These are phyloP conservation scores for Antechinus stuartii DNA, from an alignment of 2,113 vertebrate genomes.

Conservation along the genomic window DNA sequence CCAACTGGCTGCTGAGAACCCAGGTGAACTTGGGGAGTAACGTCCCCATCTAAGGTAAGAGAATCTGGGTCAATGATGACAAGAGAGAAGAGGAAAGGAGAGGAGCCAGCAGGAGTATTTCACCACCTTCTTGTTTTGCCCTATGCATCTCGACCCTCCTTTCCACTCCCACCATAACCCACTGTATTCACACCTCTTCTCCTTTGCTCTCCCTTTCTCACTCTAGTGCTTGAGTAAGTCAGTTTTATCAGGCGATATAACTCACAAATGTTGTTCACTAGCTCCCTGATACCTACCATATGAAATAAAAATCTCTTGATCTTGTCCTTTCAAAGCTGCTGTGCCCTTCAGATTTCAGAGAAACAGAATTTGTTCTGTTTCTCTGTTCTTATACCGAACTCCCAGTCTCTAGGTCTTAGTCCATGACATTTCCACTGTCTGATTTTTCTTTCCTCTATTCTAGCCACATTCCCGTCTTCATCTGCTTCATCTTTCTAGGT, in stretches of 20 bases:
- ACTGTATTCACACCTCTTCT: neutral
- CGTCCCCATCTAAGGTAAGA: neutral
- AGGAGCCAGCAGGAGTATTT: neutral
- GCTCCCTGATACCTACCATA: neutral
- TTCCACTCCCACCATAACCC: neutral
- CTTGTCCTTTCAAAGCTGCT: neutral
- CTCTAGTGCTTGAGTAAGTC: too few relatives aligned
- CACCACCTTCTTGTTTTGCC: neutral
- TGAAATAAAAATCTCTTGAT: neutral
- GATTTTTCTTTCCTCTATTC: neutral
- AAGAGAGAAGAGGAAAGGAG: neutral
- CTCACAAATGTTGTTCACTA: neutral
- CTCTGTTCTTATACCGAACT: neutral
- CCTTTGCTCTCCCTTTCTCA: too few relatives aligned
- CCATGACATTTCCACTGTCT: too few relatives aligned
- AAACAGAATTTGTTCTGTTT: neutral
- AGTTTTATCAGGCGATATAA: neutral
- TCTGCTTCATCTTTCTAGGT: neutral
- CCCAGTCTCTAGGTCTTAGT: too few relatives aligned
- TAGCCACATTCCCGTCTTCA: neutral
- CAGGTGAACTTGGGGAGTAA: neutral
- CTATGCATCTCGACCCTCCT: neutral
- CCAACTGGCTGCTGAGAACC: neutral
- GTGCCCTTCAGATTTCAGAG: neutral
- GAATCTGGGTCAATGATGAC: neutral